Base-by-base conservation (phyloP, 92 coral and sea anemone species). In the Porites evermanni region DNA sequence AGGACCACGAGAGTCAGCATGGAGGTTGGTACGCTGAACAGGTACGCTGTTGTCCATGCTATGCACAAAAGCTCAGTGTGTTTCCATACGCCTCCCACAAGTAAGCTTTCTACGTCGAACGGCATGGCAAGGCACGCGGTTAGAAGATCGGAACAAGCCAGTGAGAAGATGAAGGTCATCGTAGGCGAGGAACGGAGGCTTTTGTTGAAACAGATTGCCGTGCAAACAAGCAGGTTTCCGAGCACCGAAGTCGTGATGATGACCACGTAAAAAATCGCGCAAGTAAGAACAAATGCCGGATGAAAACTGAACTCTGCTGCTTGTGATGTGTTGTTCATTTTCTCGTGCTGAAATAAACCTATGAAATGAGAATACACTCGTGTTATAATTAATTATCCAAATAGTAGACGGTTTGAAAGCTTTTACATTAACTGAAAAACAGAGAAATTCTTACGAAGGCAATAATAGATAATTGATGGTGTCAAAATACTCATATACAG, bases 1-100 rank as follows among this genome's bases (percentile, higher is more conserved):
- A 94, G 88, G 1, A 91, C 92, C 16, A 95, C 86, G 10, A 94
- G 95, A 51, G 91, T 95, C 38, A 95, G 53, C 72, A 97, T 92
- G 38, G 99, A 97, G 0, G 98, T 91, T 16, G 98, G 99, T 12
- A 97, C 99, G 11, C 94, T 94, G 86, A 97, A 89, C 8, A 94
- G 89, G 75, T 97, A 97, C 0, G 90, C 87, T 0, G 98, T 95
- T 1, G 99, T 97, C 98, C 98, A 97, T 1, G 89, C 75, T 2
- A 92, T 75, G 78, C 99, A 97, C 19, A 90, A 26, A 13, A 86
- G 70, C 50, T 75, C 83, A 51, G 94, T 87, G 75, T 95, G 95
- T 8, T 78, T 67, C 99, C 99, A 97, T 18, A 58, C 79, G 72
- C 84, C 75, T 44, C 84, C 80, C 20, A 80, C 78, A 11, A 97